Evolutionary conservation across 1,140 invertebrate species (phyloP).

Genomic region (Melitaea cinxia): DNA sequence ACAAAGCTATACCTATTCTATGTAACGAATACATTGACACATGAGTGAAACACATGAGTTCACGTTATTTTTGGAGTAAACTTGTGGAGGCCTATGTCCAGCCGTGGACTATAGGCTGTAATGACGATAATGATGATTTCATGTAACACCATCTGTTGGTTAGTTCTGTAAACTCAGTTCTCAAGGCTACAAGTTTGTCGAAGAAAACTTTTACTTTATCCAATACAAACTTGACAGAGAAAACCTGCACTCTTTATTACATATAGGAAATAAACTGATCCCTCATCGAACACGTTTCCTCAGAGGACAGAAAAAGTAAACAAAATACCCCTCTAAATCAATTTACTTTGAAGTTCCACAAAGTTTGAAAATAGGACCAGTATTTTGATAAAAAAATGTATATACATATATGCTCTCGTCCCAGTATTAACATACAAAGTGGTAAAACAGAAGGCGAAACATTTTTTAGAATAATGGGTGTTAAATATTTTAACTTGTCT

Average conservation of each 20-base stretch:
- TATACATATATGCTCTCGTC: constrained; percentile 17
- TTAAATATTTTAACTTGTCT: constrained; percentile 41
- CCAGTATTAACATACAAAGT: constrained; percentile 37
- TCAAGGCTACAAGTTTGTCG: too few relatives aligned
- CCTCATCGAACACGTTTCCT: not conserved
- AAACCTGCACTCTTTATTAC: not conserved
- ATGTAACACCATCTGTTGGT: too few relatives aligned
- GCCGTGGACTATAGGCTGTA: too few relatives aligned
- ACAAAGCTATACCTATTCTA: too few relatives aligned
- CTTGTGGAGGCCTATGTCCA: too few relatives aligned
- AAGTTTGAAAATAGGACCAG: constrained; percentile 21
- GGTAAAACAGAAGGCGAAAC: constrained; percentile 11
- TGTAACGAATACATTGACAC: too few relatives aligned
- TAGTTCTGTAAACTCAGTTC: too few relatives aligned
- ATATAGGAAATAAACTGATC: not conserved
- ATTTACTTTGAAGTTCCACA: constrained; percentile 11
- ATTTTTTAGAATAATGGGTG: constrained; percentile 33
- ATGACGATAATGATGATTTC: too few relatives aligned
- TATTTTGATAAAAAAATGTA: constrained; percentile 38
- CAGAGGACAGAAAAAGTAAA: constrained; percentile 15
- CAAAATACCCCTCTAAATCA: constrained; percentile 1
- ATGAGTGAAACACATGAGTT: too few relatives aligned
- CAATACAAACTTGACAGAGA: too few relatives aligned
- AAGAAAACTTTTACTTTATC: too few relatives aligned
- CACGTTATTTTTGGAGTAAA: too few relatives aligned